Evolutionary conservation across 1,140 invertebrate genomes (phyloP).

Genomic region (Sarcophaga peregrina): DNA sequence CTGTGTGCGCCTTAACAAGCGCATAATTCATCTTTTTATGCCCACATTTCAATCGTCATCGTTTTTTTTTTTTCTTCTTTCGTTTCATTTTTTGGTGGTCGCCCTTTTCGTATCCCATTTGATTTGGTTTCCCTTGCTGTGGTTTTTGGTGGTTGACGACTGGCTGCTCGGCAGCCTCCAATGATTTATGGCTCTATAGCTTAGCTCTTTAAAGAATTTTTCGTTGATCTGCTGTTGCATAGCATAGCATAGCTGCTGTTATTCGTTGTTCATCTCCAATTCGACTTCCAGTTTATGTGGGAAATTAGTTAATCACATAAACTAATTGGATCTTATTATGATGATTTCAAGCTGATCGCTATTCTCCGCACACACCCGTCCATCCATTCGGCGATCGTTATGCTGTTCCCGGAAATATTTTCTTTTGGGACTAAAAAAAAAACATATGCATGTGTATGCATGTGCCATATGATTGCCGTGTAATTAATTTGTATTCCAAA

Average conservation of each 20-base stretch:
- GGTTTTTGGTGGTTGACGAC: not conserved
- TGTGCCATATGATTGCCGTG: slow-evolving; percentile 1
- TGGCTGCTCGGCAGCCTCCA: not conserved
- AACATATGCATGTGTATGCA: not conserved
- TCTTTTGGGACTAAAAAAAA: not conserved
- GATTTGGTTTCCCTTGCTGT: not conserved
- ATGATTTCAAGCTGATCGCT: not conserved
- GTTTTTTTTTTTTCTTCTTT: not conserved
- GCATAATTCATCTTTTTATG: slow-evolving; percentile 40
- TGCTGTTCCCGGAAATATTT: slow-evolving; percentile 40
- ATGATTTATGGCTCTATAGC: slow-evolving; percentile 23
- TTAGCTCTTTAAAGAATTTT: slow-evolving; percentile 27
- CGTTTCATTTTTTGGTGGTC: not conserved
- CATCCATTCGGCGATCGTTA: too few relatives aligned
- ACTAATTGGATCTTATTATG: slow-evolving; percentile 35
- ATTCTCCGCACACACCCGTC: too few relatives aligned
- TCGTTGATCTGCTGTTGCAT: not conserved
- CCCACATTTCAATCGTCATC: slow-evolving; percentile 28
- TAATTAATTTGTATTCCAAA: slow-evolving; percentile 38
- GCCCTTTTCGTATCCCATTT: not conserved
- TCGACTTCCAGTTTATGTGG: not conserved
- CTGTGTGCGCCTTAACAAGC: slow-evolving; percentile 19
- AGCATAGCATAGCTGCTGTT: not conserved
- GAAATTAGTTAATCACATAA: slow-evolving; percentile 41
- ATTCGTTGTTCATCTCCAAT: not conserved